phyloP scores from a whole-genome alignment of 2,113 vertebrate species.

The Camelus bactrianus region DNA sequence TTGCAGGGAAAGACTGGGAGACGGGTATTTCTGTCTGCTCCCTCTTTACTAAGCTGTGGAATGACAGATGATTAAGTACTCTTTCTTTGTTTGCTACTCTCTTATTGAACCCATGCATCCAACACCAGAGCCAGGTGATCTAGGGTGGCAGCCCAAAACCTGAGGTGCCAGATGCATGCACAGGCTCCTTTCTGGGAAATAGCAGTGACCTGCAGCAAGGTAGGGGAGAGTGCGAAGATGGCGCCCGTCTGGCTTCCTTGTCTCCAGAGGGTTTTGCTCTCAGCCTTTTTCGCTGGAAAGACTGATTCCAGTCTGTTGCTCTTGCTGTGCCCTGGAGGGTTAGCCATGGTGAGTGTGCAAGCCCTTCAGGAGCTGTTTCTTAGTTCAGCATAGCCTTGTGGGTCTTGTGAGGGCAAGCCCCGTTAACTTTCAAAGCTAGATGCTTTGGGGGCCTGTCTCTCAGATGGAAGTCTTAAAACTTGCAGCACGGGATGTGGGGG shows the following conservation, averaged over 20 bases:
- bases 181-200: background rate
- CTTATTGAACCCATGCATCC: background rate
- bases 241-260: background rate
- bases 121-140: background rate
- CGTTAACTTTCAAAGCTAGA: background rate
- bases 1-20: background rate
- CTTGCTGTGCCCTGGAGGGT: background rate
- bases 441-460: background rate
- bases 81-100: background rate
- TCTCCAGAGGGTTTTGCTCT: background rate
- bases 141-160: background rate
- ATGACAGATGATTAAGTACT: background rate
- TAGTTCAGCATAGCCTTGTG: background rate
- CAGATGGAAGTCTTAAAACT: background rate
- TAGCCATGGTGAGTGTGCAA: background rate
- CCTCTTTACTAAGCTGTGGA: background rate
- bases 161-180: background rate
- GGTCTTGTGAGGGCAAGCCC: background rate
- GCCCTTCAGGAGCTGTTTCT: background rate
- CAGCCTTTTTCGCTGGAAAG: background rate
- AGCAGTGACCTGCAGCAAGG: background rate
- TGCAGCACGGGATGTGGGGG: background rate
- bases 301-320: background rate
- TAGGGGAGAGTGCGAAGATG: background rate
- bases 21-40: background rate